Base-by-base conservation (phyloP, 2,888 invertebrate genomes). In the Oasisia sp. region DNA sequence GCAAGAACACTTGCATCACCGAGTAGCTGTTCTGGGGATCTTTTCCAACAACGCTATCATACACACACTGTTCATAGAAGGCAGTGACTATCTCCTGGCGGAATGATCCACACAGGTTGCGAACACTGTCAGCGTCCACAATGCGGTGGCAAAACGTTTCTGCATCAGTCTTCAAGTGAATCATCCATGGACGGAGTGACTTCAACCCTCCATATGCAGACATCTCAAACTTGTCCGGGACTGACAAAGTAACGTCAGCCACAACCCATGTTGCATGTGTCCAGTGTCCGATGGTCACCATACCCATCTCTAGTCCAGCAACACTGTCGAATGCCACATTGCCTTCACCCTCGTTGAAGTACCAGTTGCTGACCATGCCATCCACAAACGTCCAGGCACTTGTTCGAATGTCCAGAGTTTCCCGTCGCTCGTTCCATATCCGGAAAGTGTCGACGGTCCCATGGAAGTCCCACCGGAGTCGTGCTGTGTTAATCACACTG, bases 371-470 rank as follows among this genome's bases (percentile, higher is more conserved):
- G 32, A 45, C 91, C 45, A 45, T 27, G 7, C 45, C 91, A 14
- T 38, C 91, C n/a, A 50, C 45, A 91, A 32, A 56, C 4, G 44
- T 74, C 56, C 89, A 92, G 27, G 58, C 56, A 32, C 14, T 32
- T 27, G n/a, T 44, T 19, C 89, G 44, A 27, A 92, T 38, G n/a
- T 74, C n/a, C 19, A 89, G 58, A 27, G 91, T 45, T 12, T 32
- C n/a, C 11, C 91, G 89, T n/a, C n/a, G 56, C 19, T n/a, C 32
- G 45, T 94, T 94, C 95, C 95, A 95, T 32, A 95, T 92, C 90
- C 94, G 93, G 91, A 95, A 92, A 56, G 94, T 94, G 91, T 95
- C 94, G 45, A 95, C 91, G 44, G 92, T 92, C n/a, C 95, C 95
- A 58, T 92, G 89, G 89, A 94, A 94, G 56, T 92, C 92, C 94